Percentiles rank a stretch among this genome's conserved stretches.
These are phyloP conservation scores for Oreortyx pictus DNA, from an alignment of 2,797 vertebrate genomes.

Conservation along the genomic window DNA sequence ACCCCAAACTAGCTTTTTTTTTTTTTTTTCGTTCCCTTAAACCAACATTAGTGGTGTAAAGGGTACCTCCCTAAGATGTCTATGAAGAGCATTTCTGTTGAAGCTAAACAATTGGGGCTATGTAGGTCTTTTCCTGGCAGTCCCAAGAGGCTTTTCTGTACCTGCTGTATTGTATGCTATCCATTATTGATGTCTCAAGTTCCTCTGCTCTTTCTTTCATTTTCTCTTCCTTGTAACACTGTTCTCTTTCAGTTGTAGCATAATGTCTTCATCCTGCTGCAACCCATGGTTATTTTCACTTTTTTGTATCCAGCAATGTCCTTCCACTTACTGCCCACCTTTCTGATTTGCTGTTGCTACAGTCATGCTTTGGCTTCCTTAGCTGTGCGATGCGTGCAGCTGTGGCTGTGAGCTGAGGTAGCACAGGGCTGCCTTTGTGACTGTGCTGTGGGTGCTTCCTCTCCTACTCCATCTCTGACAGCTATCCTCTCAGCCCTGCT, in stretches of 20 bases:
- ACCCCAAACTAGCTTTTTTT: neutral
- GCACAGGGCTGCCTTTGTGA: neutral
- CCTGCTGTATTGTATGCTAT: neutral
- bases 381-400: neutral
- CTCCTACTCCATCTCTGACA: neutral
- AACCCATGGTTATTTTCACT: neutral
- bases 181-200: neutral
- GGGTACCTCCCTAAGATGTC: neutral
- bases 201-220: neutral
- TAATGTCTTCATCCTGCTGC: neutral
- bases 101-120: neutral
- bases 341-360: neutral
- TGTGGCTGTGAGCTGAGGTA: neutral
- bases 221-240: neutral
- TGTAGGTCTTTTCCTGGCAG: neutral
- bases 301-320: neutral
- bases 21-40: neutral
- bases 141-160: neutral
- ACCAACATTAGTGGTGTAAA: fast-evolving
- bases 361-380: neutral
- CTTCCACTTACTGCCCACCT: neutral
- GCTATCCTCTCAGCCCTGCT: fast-evolving
- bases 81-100: neutral
- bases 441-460: neutral
- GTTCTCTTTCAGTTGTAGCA: neutral